phyloP scores from a whole-genome alignment of 2,113 vertebrate genomes.

The Motacilla tschutschensis region DNA sequence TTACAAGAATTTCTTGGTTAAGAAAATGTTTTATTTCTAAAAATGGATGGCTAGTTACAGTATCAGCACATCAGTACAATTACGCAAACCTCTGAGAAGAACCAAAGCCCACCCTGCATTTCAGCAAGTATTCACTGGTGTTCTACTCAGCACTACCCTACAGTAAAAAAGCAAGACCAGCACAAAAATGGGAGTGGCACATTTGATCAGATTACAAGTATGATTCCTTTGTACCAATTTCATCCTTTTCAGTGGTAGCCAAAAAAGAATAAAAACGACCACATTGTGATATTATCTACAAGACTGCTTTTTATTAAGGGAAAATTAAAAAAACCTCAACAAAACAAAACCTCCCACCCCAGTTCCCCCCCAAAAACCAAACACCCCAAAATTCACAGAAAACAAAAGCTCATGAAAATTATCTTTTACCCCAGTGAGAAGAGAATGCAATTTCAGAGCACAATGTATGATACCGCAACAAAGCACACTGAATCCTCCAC shows the following conservation, averaged over 20 bases:
- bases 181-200: conserved; percentile 50
- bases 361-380: background rate
- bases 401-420: background rate
- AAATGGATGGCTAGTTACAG: background rate
- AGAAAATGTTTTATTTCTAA: background rate
- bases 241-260: background rate
- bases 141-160: background rate
- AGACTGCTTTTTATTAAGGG: background rate
- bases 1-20: background rate
- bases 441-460: background rate
- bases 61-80: background rate
- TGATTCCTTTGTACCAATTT: conserved; percentile 1
- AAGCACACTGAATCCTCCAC: background rate
- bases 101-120: background rate
- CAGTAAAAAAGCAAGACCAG: background rate
- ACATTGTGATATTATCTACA: background rate
- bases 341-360: background rate
- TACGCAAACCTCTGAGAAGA: background rate
- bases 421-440: background rate
- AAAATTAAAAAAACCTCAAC: background rate
- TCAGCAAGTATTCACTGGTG: background rate
- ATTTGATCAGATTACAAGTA: background rate
- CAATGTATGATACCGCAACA: background rate
- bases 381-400: background rate
- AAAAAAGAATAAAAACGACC: background rate